Base-by-base conservation (phyloP, 2,888 invertebrate genomes). In the Orthonevra nobilis region DNA sequence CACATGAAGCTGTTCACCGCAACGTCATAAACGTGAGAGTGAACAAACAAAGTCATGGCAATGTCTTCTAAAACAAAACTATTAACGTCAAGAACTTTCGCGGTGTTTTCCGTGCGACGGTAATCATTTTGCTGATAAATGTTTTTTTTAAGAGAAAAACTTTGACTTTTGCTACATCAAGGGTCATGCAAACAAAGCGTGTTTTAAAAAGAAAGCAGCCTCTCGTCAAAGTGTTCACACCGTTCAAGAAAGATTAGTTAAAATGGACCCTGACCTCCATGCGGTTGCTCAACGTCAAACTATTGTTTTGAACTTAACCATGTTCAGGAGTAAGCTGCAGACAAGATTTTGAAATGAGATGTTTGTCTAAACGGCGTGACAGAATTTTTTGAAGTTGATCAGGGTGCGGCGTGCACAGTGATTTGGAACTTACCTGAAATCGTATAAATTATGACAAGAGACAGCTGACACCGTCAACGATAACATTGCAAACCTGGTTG, bases 401-500 rank as follows among this genome's bases (percentile, higher is more conserved):
- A 26, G 9, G 46, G 46, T 7, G 46, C 46, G 2, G 46, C 26
- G 1, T 38, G 34, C 7, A 52, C 52, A 2, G 36, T 52, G 2
- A 52, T 60, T 46, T 60, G 0, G 36, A 46, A 19, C 4, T 4
- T 5, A 60, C 34, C 0, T 60, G 46, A 46, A 46, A 34, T 26
- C 60, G 60, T 5, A 46, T 60, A 6, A 60, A 60, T 10, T 10
- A 7, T 2, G 2, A 10, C 14, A 34, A 36, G 2, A 7, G 15
- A 17, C 36, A 36, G 9, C 36, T 52, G 9, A 12, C 6, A 6
- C 23, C 52, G n/a, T 26, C 44, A n/a, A 15, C 14, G 6, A 26
- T 54, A 4, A 52, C 28, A 0, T 12, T 64, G 17, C 42, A 64
- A 7, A 64, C 36, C 6, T 66, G 54, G 66, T 52, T 70, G 42